These are phyloP conservation scores for Trematomus loennbergii DNA, from an alignment of 2,113 vertebrate species.

Conservation along the genomic window DNA sequence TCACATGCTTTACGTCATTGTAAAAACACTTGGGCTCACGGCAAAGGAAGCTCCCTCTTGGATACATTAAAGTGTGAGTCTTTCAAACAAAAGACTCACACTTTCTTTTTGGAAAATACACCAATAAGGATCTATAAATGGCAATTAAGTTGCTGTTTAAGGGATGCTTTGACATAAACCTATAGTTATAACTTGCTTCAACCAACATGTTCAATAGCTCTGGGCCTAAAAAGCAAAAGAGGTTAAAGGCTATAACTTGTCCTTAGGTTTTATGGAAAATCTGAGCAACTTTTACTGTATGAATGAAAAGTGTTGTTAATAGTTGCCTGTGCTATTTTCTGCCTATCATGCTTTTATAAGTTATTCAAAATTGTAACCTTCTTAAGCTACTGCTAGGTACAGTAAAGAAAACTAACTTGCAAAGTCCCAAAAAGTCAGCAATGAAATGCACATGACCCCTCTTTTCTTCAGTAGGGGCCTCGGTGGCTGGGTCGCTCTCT, in stretches of 20 bases:
- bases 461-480: no score
- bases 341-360: no score
- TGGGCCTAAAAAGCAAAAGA: neutral
- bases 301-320: no score
- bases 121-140: neutral
- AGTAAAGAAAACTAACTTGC: no score
- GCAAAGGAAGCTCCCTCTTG: neutral
- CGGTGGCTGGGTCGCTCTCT: no score
- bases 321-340: no score
- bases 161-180: neutral
- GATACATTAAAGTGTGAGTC: neutral
- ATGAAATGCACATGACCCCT: no score
- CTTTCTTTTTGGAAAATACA: neutral
- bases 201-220: neutral
- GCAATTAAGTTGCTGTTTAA: neutral
- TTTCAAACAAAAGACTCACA: neutral
- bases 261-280: neutral
- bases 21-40: slow-evolving; percentile 6
- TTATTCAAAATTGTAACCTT: no score
- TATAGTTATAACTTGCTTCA: neutral
- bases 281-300: neutral
- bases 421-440: no score
- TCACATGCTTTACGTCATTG: neutral
- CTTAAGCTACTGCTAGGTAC: no score
- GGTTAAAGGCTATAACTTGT: neutral